A percentile compares a stretch with the other conserved stretches of the same genome.
phyloP scores from a whole-genome alignment of 2,888 invertebrate species.

The Acanthosoma haemorrhoidale region DNA sequence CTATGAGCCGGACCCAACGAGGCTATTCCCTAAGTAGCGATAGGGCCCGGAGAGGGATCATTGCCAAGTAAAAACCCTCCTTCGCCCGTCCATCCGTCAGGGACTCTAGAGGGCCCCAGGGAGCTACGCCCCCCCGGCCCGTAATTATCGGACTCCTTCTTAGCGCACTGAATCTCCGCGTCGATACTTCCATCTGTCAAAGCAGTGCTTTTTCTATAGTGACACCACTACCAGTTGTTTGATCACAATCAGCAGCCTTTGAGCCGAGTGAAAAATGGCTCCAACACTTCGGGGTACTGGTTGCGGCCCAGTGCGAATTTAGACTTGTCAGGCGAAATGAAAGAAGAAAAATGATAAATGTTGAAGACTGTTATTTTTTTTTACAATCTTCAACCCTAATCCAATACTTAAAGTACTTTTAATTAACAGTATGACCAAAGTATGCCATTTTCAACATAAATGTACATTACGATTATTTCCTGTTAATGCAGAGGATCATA shows the following conservation, averaged over 20 bases:
- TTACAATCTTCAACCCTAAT: too few species aligned
- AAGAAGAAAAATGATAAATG: too few species aligned
- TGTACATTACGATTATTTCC: too few species aligned
- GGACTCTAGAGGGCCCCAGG: slow-evolving; percentile 32
- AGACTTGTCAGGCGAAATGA: background rate
- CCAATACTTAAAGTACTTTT: too few species aligned
- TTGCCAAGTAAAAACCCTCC: slow-evolving; percentile 1
- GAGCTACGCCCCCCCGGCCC: background rate
- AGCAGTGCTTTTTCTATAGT: slow-evolving; percentile 7
- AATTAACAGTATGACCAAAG: too few species aligned
- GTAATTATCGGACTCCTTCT: slow-evolving; percentile 6
- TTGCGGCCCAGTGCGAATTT: background rate
- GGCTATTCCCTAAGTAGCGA: background rate
- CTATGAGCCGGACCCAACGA: background rate
- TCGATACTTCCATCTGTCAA: slow-evolving; percentile 12
- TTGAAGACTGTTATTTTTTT: too few species aligned
- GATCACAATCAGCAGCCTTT: background rate
- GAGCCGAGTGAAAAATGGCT: background rate
- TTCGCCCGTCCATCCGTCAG: slow-evolving; percentile 18
- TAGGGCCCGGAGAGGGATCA: background rate
- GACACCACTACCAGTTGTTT: background rate
- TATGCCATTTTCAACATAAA: too few species aligned
- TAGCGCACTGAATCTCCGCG: too few species aligned
- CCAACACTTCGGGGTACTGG: background rate
- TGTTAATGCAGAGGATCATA: too few species aligned